phyloP scores from a whole-genome alignment of 2,888 invertebrate genomes.

The Drosophila bunnanda region DNA sequence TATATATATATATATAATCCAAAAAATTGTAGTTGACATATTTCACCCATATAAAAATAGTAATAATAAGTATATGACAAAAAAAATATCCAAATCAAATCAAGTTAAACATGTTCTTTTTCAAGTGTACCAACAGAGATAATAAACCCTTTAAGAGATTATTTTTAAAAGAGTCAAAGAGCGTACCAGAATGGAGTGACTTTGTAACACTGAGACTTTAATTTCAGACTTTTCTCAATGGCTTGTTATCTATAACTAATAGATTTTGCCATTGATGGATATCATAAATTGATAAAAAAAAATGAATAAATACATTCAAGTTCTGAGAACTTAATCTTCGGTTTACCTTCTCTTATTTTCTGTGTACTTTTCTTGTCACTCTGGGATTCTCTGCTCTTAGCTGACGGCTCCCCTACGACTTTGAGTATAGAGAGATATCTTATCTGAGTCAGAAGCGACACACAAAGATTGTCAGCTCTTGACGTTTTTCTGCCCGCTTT shows the following conservation, averaged over 20 bases:
- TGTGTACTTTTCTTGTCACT: constrained; percentile 30
- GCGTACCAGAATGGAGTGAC: not conserved
- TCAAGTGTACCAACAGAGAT: not conserved
- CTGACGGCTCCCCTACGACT: constrained; percentile 14
- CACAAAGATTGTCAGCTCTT: constrained; percentile 51
- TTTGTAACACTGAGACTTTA: not conserved
- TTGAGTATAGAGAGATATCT: constrained; percentile 50
- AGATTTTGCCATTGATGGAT: not conserved
- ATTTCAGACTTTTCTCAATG: too few species aligned
- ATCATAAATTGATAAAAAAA: constrained; percentile 12
- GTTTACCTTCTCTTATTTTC: constrained; percentile 6
- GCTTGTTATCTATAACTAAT: constrained; percentile 6
- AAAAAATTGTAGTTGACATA: not conserved
- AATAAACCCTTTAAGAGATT: not conserved
- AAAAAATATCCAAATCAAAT: not conserved
- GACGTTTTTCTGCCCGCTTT: constrained; percentile 29
- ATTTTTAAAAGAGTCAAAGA: constrained; percentile 7
- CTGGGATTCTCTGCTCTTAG: constrained; percentile 13
- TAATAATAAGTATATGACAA: not conserved
- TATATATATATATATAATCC: too few species aligned
- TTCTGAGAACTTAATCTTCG: constrained; percentile 4
- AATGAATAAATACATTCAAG: not conserved
- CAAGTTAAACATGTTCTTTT: too few species aligned
- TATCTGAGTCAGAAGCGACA: constrained; percentile 67
- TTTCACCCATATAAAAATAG: not conserved